A percentile compares a stretch with the other conserved stretches of the same genome.
These are phyloP conservation scores for Etheostoma cragini DNA, from an alignment of 2,113 vertebrate genomes.

Conservation along the genomic window DNA sequence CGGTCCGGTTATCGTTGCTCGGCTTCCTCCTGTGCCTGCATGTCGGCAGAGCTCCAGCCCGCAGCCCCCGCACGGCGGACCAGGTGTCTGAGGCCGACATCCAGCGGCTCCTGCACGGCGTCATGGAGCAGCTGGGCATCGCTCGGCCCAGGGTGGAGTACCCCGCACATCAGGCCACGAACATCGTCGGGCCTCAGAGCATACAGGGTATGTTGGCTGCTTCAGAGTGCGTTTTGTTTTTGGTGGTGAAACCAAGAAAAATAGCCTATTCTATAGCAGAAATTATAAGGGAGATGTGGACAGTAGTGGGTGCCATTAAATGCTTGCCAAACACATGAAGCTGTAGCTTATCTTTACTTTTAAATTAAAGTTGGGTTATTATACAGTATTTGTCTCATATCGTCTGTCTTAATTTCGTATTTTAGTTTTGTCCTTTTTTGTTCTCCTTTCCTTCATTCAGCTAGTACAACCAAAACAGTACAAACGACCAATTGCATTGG, in stretches of 20 bases:
- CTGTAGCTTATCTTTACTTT: not conserved
- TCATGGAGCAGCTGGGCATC: conserved; percentile 97
- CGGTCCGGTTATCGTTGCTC: conserved; percentile 69
- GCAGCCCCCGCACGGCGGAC: conserved; percentile 87
- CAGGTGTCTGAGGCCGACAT: conserved; percentile 93
- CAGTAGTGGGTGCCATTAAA: too few relatives aligned
- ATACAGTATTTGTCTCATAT: not conserved
- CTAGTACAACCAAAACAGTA: not conserved
- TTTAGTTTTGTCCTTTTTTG: not conserved
- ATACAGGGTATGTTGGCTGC: conserved; percentile 89
- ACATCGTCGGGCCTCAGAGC: conserved; percentile 95
- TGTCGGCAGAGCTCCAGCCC: conserved; percentile 80
- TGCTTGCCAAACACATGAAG: too few relatives aligned
- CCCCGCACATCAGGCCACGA: conserved; percentile 95
- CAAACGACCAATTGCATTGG: not conserved
- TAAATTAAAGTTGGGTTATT: not conserved
- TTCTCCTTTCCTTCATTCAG: not conserved
- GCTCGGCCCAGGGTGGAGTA: conserved; percentile 96
- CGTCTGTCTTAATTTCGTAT: not conserved
- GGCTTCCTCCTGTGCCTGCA: conserved; percentile 82
- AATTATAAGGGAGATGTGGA: not conserved
- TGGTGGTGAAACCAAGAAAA: too few relatives aligned
- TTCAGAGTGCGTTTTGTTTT: not conserved
- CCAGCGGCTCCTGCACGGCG: conserved; percentile 95
- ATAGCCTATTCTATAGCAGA: not conserved